phyloP scores from a whole-genome alignment of 1,140 invertebrate genomes.

The Sogatella furcifera region DNA sequence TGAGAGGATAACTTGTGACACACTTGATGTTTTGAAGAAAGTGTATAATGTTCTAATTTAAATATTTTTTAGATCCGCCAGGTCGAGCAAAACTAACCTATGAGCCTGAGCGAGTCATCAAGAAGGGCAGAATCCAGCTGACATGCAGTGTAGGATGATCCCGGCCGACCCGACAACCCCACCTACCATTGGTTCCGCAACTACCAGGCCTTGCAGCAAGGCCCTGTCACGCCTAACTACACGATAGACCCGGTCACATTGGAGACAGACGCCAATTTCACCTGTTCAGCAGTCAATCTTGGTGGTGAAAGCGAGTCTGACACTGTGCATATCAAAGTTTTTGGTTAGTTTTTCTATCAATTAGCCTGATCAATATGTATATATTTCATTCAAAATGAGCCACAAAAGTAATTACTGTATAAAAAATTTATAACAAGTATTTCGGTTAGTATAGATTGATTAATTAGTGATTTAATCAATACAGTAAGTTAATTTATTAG shows the following conservation, averaged over 20 bases:
- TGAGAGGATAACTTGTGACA: no score
- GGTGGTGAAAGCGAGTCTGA: conserved; percentile 67
- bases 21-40: no score
- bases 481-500: no score
- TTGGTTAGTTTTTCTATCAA: conserved; percentile 41
- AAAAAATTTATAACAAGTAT: no score
- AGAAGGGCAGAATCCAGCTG: conserved; percentile 63
- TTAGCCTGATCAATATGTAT: no score
- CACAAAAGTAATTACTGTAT: no score
- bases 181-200: conserved; percentile 66
- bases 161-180: conserved; percentile 53
- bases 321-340: conserved; percentile 60
- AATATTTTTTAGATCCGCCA: conserved; percentile 49
- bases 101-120: conserved; percentile 62
- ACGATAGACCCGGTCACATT: conserved; percentile 68
- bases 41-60: no score
- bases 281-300: conserved; percentile 70
- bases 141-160: conserved; percentile 71
- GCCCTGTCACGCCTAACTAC: conserved; percentile 60
- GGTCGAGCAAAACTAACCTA: conserved; percentile 57
- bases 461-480: no score
- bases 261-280: conserved; percentile 74
- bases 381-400: no score
- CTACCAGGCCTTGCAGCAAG: conserved; percentile 50
- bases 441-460: no score